phyloP scores from a whole-genome alignment of 2,113 vertebrate genomes.

The Piaya cayana region DNA sequence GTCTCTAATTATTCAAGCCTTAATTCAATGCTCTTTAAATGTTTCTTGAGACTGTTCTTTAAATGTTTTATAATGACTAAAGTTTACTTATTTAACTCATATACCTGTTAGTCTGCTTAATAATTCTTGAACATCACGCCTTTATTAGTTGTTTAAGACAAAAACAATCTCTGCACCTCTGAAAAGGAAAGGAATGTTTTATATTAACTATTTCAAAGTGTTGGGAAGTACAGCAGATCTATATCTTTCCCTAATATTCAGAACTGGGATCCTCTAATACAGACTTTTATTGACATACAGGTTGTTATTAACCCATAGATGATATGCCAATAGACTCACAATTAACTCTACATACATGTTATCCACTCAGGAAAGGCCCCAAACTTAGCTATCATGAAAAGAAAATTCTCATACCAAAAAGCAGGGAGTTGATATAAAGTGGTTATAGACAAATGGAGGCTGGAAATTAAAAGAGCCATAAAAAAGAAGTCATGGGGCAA shows the following conservation, averaged over 20 bases:
- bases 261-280: neutral
- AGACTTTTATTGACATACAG: neutral
- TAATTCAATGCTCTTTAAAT: neutral
- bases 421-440: fast-evolving
- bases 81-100: neutral
- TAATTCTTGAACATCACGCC: neutral
- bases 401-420: neutral
- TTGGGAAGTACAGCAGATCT: neutral
- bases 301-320: neutral
- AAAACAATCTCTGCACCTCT: neutral
- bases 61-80: neutral
- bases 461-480: neutral
- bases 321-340: neutral
- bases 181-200: neutral
- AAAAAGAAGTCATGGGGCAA: neutral
- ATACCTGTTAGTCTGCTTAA: neutral
- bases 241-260: neutral
- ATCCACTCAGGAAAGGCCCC: neutral
- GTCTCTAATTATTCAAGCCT: neutral
- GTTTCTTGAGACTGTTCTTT: neutral
- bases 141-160: neutral
- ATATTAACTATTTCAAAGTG: neutral
- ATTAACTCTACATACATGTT: neutral
- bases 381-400: neutral
- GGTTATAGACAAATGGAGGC: neutral